Base-by-base conservation (phyloP, 2,888 invertebrate species). In the Cephalotes varians region DNA sequence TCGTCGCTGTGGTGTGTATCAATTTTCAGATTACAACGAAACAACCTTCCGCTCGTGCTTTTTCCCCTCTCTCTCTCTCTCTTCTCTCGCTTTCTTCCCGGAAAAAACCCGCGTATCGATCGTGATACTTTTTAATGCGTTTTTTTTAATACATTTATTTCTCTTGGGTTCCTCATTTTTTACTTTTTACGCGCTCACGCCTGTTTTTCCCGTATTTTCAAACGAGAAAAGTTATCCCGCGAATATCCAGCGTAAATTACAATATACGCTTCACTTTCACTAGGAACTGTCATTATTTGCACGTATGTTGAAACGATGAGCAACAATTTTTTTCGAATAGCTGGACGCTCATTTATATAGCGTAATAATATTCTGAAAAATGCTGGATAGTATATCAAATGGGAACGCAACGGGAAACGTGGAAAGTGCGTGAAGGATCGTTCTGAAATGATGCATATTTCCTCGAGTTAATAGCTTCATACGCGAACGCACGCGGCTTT, bases 1-100 rank as follows among this genome's bases (percentile, higher is more conserved):
- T 31, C 77, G 77, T 51, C 37, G 44, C 74, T 47, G 73, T 44
- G 31, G 77, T 79, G 77, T 79, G 73, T 79, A 73, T 79, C 77
- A 79, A 79, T 79, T 81, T 81, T 77, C 76, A 81, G 79, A 81
- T 62, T 74, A 74, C 80, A 65, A 81, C 62, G 79, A 65, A 77
- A 81, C 76, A 81, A 81, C 79, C 81, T 62, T 44, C 64, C 56
- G 77, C 81, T 77, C 77, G 47, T 49, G 37, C 65, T 54, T 83
- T 58, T 60, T 58, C 56, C 69, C 49, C 69, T 56, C 72, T 54
- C 54, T 49, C 15, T 58, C 64, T 34, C n/a, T 21, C 69, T 44
- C 44, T n/a, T 37, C 34, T 4, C 25, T 64, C 21, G 40, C 28
- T 40, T 77, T 73, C 79, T 47, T 56, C 54, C 49, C 82, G 37